These are phyloP conservation scores for Micronisus gabar DNA, from an alignment of 2,113 vertebrate genomes.

Conservation along the genomic window DNA sequence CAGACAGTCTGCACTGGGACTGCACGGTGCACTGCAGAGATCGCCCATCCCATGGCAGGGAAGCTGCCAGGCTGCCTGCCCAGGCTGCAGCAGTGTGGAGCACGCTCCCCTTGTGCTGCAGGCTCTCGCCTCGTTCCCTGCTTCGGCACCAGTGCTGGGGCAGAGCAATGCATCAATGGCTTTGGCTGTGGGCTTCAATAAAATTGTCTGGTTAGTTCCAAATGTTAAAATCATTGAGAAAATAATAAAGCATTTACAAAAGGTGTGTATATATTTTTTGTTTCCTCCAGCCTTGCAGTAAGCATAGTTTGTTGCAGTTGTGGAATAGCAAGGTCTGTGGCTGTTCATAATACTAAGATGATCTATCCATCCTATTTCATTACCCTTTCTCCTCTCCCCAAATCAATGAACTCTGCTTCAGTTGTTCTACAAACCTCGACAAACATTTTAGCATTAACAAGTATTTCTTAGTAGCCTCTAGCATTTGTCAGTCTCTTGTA, in stretches of 20 bases:
- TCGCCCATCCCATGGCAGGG: accelerated
- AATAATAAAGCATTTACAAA: not conserved
- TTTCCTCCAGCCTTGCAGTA: not conserved
- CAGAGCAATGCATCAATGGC: not conserved
- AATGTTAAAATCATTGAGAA: not conserved
- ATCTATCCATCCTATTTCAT: not conserved
- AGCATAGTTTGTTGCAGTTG: not conserved
- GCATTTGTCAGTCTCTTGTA: not conserved
- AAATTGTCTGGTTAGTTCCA: not conserved
- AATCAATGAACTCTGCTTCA: not conserved
- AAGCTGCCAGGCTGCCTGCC: not conserved
- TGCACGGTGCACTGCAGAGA: not conserved
- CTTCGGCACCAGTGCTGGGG: not conserved
- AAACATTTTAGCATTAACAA: not conserved
- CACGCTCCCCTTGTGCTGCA: not conserved
- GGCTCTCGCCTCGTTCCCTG: accelerated
- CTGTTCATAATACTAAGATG: not conserved
- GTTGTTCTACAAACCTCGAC: not conserved
- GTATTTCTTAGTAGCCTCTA: not conserved
- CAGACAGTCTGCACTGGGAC: accelerated
- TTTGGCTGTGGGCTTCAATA: not conserved
- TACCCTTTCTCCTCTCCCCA: not conserved
- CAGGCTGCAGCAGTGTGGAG: accelerated
- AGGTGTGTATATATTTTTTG: not conserved
- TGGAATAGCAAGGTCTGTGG: not conserved